Evolutionary conservation across 2,888 invertebrate genomes (phyloP).

Genomic region (Drosophila kokeensis): DNA sequence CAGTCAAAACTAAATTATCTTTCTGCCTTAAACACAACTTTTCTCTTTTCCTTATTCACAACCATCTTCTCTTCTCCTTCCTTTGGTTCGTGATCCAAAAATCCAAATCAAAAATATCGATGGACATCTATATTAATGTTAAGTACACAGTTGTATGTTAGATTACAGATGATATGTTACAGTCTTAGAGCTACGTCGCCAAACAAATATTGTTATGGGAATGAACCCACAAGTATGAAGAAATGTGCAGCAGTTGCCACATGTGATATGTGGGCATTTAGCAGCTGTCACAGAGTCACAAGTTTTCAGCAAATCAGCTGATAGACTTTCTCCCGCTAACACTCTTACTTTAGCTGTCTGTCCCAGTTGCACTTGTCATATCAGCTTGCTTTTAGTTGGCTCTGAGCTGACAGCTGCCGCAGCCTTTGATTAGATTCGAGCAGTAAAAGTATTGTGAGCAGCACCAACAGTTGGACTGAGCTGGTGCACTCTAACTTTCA

Average conservation of each 20-base stretch:
- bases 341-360: neutral
- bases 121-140: too few relatives aligned
- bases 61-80: too few relatives aligned
- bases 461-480: conserved; percentile 33
- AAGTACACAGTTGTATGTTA: too few relatives aligned
- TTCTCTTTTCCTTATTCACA: too few relatives aligned
- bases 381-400: conserved; percentile 23
- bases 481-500: neutral
- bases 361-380: conserved; percentile 20
- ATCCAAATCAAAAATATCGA: too few relatives aligned
- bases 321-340: neutral
- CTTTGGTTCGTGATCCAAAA: too few relatives aligned
- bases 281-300: neutral
- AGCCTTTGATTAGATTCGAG: conserved; percentile 37
- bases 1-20: too few relatives aligned
- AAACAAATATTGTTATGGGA: too few relatives aligned
- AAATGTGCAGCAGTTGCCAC: neutral
- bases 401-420: conserved; percentile 35
- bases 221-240: neutral
- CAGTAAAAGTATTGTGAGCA: neutral
- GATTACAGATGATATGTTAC: too few relatives aligned
- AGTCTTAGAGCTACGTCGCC: too few relatives aligned
- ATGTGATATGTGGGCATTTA: neutral
- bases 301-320: conserved; percentile 24
- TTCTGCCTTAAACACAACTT: too few relatives aligned